phyloP scores from a whole-genome alignment of 2,113 vertebrate genomes.

The Erinaceus europaeus region DNA sequence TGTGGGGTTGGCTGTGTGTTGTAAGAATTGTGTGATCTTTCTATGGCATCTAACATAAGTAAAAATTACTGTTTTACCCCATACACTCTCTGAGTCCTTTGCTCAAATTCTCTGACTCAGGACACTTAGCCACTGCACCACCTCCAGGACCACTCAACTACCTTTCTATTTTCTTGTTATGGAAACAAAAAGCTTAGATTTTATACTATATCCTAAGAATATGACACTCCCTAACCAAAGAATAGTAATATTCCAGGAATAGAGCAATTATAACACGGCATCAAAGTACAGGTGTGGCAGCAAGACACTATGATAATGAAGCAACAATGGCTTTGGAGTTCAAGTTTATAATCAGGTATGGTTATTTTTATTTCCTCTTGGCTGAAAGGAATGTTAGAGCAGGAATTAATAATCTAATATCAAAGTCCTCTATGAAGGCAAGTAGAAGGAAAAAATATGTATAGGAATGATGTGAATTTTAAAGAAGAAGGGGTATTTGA shows the following conservation, averaged over 20 bases:
- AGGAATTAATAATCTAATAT: not conserved
- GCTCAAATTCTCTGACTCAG: too few relatives aligned
- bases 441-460: not conserved
- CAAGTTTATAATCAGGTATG: not conserved
- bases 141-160: too few relatives aligned
- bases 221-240: not conserved
- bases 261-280: not conserved
- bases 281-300: not conserved
- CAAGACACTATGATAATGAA: not conserved
- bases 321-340: not conserved
- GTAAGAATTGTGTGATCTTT: too few relatives aligned
- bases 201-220: not conserved
- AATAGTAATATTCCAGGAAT: not conserved
- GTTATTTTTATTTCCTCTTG: not conserved
- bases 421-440: not conserved
- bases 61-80: too few relatives aligned
- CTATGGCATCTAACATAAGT: too few relatives aligned
- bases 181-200: not conserved
- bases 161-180: too few relatives aligned
- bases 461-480: not conserved
- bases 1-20: too few relatives aligned
- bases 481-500: not conserved
- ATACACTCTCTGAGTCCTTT: too few relatives aligned
- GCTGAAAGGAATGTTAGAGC: not conserved
- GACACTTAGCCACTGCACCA: too few relatives aligned